A percentile compares a stretch with the other conserved stretches of the same genome.
Evolutionary conservation across 2,888 invertebrate species (phyloP).

Genomic region (Ophion slaviceki): DNA sequence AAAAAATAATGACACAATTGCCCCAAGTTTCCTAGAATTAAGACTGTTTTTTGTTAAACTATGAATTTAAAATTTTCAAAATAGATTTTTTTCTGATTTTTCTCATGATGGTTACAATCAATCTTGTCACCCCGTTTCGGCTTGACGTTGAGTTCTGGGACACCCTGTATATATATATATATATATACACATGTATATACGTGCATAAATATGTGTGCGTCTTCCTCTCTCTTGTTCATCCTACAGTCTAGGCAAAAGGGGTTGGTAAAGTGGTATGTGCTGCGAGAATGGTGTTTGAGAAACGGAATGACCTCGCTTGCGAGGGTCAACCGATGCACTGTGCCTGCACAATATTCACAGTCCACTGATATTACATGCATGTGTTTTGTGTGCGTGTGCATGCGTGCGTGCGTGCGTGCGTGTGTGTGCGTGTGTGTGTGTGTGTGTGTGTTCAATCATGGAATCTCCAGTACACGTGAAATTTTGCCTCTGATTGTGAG

Average conservation of each 20-base stretch:
- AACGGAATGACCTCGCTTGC: conserved; percentile 80
- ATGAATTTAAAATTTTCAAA: no score
- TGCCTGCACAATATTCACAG: conserved; percentile 66
- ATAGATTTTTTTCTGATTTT: no score
- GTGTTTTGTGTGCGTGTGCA: background rate
- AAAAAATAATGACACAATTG: no score
- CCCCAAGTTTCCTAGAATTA: no score
- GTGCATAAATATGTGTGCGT: background rate
- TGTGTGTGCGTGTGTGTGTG: no score
- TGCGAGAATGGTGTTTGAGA: conserved; percentile 74
- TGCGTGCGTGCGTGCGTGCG: no score
- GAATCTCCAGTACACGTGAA: conserved; percentile 50
- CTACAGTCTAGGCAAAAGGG: conserved; percentile 50
- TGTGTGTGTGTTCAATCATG: conserved; percentile 48
- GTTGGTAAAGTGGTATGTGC: conserved; percentile 68
- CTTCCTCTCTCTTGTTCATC: conserved; percentile 44
- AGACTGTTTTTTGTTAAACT: no score
- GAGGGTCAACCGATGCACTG: conserved; percentile 80
- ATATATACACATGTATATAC: background rate
- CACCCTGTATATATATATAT: background rate
- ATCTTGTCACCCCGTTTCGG: no score
- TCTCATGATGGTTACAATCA: no score
- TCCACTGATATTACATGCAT: conserved; percentile 1
- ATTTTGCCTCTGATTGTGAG: conserved; percentile 29
- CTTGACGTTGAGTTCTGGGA: no score